Percentiles rank a stretch among this genome's conserved stretches.
phyloP scores from a whole-genome alignment of 2,888 invertebrate genomes.

The Lepetodrilus schrolli region DNA sequence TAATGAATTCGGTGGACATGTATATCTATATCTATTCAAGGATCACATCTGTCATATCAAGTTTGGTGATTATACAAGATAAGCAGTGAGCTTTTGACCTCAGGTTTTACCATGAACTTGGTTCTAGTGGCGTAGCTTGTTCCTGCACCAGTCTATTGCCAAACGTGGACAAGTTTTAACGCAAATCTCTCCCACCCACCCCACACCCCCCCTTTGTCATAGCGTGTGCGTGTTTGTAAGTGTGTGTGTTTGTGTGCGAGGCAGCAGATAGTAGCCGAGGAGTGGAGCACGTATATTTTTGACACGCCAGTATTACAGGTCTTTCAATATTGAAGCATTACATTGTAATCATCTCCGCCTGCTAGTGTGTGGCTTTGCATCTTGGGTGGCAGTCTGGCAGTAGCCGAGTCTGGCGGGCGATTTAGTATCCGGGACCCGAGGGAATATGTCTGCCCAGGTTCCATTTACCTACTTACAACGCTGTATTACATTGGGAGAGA shows the following conservation, averaged over 20 bases:
- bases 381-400: background rate
- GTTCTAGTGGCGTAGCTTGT: no score
- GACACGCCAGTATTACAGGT: slow-evolving; percentile 30
- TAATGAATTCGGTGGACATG: no score
- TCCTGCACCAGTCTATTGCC: no score
- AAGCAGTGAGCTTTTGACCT: background rate
- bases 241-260: slow-evolving; percentile 10
- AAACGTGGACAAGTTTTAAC: no score
- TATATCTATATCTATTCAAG: no score
- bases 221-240: background rate
- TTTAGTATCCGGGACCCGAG: no score
- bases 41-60: no score
- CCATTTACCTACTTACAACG: no score
- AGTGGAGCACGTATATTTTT: slow-evolving; percentile 18
- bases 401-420: no score
- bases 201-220: background rate
- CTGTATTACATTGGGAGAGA: no score
- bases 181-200: background rate
- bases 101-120: no score
- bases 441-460: no score
- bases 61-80: background rate
- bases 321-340: slow-evolving; percentile 24
- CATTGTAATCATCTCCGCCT: slow-evolving; percentile 10
- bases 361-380: background rate
- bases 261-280: background rate